A percentile compares a stretch with the other conserved stretches of the same genome.
phyloP scores from a whole-genome alignment of 2,888 invertebrate species.

The Drosophila barbarae region DNA sequence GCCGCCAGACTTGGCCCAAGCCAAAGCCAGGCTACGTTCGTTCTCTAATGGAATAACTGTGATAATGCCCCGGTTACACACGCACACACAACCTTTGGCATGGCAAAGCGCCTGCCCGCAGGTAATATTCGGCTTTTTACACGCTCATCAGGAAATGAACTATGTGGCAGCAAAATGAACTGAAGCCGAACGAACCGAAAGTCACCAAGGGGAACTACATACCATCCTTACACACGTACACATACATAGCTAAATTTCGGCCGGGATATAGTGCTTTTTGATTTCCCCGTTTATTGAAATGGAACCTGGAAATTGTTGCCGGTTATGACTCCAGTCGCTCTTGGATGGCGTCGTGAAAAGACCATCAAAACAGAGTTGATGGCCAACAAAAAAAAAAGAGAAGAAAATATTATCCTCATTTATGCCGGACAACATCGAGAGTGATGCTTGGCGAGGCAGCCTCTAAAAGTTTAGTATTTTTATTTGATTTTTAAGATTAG shows the following conservation, averaged over 20 bases:
- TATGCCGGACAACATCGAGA: constrained; percentile 15
- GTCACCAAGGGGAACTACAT: constrained; percentile 18
- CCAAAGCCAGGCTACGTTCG: neutral
- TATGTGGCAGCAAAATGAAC: constrained; percentile 26
- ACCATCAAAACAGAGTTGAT: constrained; percentile 24
- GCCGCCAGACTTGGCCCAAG: constrained; percentile 2
- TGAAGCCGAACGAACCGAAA: constrained; percentile 25
- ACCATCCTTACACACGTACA: neutral
- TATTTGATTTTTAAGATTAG: constrained; percentile 4
- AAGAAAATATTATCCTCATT: constrained; percentile 8
- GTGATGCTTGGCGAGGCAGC: neutral
- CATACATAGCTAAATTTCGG: neutral
- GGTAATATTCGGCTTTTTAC: constrained; percentile 37
- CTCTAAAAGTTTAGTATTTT: neutral
- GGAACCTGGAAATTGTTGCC: constrained; percentile 25
- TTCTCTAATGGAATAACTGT: constrained; percentile 39
- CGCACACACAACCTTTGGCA: constrained; percentile 5
- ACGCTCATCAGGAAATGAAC: constrained; percentile 39
- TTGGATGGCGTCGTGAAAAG: constrained; percentile 24
- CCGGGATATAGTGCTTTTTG: constrained; percentile 26
- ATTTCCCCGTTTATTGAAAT: constrained; percentile 34
- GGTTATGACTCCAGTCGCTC: constrained; percentile 19
- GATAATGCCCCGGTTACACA: constrained; percentile 27
- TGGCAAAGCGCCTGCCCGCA: constrained; percentile 12
- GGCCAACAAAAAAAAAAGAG: constrained; percentile 3